phyloP scores from a whole-genome alignment of 2,888 invertebrate species.

The Orthosia gracilis region DNA sequence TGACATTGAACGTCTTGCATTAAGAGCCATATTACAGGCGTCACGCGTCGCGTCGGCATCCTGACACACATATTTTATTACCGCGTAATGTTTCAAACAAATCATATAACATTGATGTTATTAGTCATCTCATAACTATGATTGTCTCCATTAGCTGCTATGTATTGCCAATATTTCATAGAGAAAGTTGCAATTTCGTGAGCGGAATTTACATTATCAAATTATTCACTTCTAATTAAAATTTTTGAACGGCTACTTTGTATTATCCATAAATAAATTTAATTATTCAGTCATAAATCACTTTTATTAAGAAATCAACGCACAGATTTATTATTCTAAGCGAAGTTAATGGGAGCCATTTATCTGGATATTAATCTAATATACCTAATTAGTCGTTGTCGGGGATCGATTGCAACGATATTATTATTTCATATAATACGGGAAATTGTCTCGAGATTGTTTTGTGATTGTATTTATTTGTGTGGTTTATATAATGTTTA shows the following conservation, averaged over 20 bases:
- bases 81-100: conserved; percentile 41
- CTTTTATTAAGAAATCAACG: conserved; percentile 71
- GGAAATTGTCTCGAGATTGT: conserved; percentile 2
- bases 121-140: conserved; percentile 38
- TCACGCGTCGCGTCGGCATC: conserved; percentile 20
- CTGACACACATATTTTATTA: conserved; percentile 42
- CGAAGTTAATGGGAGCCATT: conserved; percentile 73
- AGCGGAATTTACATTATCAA: conserved; percentile 28
- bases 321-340: conserved; percentile 71
- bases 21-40: conserved; percentile 65
- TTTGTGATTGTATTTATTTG: conserved; percentile 18
- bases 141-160: conserved; percentile 8
- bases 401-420: conserved; percentile 55
- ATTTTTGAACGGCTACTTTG: conserved; percentile 39
- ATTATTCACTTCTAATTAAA: conserved; percentile 45
- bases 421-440: conserved; percentile 33
- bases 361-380: conserved; percentile 75
- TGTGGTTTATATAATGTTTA: conserved; percentile 10
- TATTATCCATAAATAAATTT: conserved; percentile 66
- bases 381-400: conserved; percentile 65
- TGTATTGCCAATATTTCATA: conserved; percentile 46
- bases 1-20: conserved; percentile 75
- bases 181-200: conserved; percentile 25
- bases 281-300: conserved; percentile 70
- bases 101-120: conserved; percentile 44